phyloP scores from a whole-genome alignment of 2,113 vertebrate species.

The Xenopus borealis region DNA sequence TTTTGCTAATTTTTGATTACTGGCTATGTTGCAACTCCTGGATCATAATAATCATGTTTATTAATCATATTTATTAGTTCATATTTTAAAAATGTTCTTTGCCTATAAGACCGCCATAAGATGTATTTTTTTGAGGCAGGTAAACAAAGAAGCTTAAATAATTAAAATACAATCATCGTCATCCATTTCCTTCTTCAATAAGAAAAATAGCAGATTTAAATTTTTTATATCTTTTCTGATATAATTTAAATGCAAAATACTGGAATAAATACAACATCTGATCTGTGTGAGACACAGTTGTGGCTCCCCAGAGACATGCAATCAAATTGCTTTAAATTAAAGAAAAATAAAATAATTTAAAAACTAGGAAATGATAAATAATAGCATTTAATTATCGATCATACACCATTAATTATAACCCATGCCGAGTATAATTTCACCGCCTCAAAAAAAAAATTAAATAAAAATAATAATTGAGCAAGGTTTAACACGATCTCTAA shows the following conservation, averaged over 20 bases:
- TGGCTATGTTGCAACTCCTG: slow-evolving; percentile 89
- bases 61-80: slow-evolving; percentile 50
- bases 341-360: slow-evolving; percentile 62
- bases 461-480: slow-evolving; percentile 62
- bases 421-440: slow-evolving; percentile 63
- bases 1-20: slow-evolving; percentile 78
- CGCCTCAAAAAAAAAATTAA: slow-evolving; percentile 61
- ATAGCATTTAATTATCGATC: slow-evolving; percentile 66
- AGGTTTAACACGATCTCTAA: slow-evolving; percentile 64
- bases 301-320: slow-evolving; percentile 76
- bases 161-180: slow-evolving; percentile 87
- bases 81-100: slow-evolving; percentile 74
- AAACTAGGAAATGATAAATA: slow-evolving; percentile 66
- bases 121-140: slow-evolving; percentile 80
- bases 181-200: slow-evolving; percentile 78
- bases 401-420: slow-evolving; percentile 68
- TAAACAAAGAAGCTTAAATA: slow-evolving; percentile 86
- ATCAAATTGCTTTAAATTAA: slow-evolving; percentile 89
- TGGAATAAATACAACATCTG: slow-evolving; percentile 88
- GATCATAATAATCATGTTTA: slow-evolving; percentile 82
- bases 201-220: slow-evolving; percentile 91
- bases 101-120: slow-evolving; percentile 79
- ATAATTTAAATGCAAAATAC: slow-evolving; percentile 86
- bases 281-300: slow-evolving; percentile 84
- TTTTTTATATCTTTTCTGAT: slow-evolving; percentile 77